phyloP scores from a whole-genome alignment of 2,888 invertebrate genomes.

The Dryocosmus kuriphilus region DNA sequence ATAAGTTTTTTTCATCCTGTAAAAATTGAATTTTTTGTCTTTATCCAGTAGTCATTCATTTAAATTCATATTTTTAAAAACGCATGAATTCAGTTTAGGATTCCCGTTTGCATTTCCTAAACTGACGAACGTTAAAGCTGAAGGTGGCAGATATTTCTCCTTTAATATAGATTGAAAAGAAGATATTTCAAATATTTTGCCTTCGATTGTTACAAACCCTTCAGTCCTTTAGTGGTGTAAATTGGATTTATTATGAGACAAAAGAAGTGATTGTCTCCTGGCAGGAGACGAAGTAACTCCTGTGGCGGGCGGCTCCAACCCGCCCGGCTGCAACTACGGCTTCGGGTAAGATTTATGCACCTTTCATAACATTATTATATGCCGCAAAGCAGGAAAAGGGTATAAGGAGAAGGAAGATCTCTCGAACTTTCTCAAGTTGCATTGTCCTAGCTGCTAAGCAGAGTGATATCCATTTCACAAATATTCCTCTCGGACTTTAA shows the following conservation, averaged over 20 bases:
- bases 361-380: slow-evolving; percentile 22
- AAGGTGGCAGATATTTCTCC: background rate
- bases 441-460: slow-evolving; percentile 26
- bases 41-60: too few species aligned
- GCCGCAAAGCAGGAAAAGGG: background rate
- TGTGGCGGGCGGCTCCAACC: background rate
- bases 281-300: slow-evolving; percentile 2
- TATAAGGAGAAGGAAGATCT: background rate
- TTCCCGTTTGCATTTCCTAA: too few species aligned
- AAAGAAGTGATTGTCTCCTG: background rate
- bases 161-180: background rate
- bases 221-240: background rate
- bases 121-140: too few species aligned
- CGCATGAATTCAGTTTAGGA: too few species aligned
- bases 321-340: too few species aligned
- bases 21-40: too few species aligned
- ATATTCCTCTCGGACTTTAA: background rate
- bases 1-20: too few species aligned
- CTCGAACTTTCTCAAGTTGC: background rate
- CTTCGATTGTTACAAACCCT: background rate
- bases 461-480: slow-evolving; percentile 32
- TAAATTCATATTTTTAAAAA: too few species aligned
- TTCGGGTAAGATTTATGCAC: slow-evolving; percentile 24
- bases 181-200: slow-evolving; percentile 3
- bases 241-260: slow-evolving; percentile 7